phyloP scores from a whole-genome alignment of 2,888 invertebrate genomes.

The Laothoe populi region DNA sequence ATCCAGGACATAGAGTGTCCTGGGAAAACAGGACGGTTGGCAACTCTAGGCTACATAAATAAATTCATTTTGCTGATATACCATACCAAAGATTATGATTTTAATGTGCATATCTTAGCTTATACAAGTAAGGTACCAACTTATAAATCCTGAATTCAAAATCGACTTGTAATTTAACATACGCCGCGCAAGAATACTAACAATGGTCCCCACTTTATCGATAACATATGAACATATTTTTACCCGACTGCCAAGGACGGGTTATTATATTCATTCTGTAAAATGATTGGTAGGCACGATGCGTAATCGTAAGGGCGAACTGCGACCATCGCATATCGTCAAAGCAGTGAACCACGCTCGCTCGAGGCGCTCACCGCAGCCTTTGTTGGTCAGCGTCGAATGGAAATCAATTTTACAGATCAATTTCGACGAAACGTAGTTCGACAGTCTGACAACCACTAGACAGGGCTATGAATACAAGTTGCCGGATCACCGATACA shows the following conservation, averaged over 20 bases:
- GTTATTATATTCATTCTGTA: slow-evolving; percentile 2
- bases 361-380: slow-evolving; percentile 35
- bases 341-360: slow-evolving; percentile 28
- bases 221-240: background rate
- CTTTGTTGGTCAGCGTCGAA: slow-evolving; percentile 59
- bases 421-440: slow-evolving; percentile 54
- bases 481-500: slow-evolving; percentile 53
- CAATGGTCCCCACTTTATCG: too few relatives aligned
- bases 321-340: slow-evolving; percentile 12
- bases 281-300: background rate
- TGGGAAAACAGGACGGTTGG: too few relatives aligned
- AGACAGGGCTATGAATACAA: slow-evolving; percentile 63
- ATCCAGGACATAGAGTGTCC: too few relatives aligned
- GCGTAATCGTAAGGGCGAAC: slow-evolving; percentile 6
- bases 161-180: too few relatives aligned
- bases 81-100: too few relatives aligned
- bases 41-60: too few relatives aligned
- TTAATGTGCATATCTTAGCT: too few relatives aligned
- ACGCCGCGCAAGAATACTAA: too few relatives aligned
- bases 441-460: slow-evolving; percentile 53
- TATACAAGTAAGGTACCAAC: too few relatives aligned
- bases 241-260: too few relatives aligned
- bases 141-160: too few relatives aligned
- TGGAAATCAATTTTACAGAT: slow-evolving; percentile 71
- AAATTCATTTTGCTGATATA: too few relatives aligned